A percentile compares a stretch with the other conserved stretches of the same genome.
These are phyloP conservation scores for Enteromius treurensis DNA, from an alignment of 2,797 vertebrate genomes.

Conservation along the genomic window DNA sequence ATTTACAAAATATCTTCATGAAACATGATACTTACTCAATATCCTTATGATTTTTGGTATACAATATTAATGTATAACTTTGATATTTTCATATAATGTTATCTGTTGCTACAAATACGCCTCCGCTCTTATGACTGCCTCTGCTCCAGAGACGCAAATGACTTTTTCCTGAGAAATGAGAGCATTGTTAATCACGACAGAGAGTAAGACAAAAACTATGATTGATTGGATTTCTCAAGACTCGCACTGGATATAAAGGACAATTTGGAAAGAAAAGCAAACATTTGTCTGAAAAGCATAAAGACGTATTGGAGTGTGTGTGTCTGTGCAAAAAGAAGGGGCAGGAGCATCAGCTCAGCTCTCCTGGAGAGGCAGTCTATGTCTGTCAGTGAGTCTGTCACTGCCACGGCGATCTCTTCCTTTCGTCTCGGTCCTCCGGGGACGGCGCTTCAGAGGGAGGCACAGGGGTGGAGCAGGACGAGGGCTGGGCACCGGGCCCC, in stretches of 20 bases:
- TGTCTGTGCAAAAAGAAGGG: constrained; percentile 24
- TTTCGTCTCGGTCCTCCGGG: constrained; percentile 63
- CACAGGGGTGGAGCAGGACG: constrained; percentile 67
- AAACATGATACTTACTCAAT: background rate
- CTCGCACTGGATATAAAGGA: background rate
- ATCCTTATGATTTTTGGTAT: background rate
- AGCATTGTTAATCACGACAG: background rate
- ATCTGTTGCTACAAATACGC: background rate
- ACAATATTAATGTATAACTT: background rate
- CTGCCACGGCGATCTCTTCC: constrained; percentile 73
- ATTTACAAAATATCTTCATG: background rate
- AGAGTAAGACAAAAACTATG: too few species aligned
- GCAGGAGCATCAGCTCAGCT: constrained; percentile 20
- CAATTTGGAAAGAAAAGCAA: background rate
- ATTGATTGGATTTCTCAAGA: background rate
- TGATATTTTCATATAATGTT: too few species aligned
- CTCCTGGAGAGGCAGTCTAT: constrained; percentile 1
- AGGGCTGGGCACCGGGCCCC: constrained; percentile 69
- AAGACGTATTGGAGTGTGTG: background rate
- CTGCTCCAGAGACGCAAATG: background rate
- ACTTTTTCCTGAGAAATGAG: background rate
- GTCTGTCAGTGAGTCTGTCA: constrained; percentile 51
- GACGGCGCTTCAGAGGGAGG: constrained; percentile 54
- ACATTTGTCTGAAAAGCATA: background rate
- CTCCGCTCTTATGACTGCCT: background rate